Evolutionary conservation across 1,140 invertebrate genomes (phyloP).

Genomic region (Euschistus heros): DNA sequence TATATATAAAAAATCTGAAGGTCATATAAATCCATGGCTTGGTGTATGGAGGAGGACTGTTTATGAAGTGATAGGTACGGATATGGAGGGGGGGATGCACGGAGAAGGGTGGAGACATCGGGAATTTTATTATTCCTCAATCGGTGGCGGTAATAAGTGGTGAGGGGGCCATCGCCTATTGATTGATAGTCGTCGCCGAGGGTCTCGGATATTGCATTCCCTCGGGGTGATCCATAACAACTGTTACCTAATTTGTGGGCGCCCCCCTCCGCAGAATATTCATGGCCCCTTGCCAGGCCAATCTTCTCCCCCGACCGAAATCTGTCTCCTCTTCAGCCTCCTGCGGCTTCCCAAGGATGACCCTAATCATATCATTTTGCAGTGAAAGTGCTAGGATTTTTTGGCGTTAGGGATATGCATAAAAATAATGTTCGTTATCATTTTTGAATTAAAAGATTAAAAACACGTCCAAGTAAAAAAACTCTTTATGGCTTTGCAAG

Average conservation of each 20-base stretch:
- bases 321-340: background rate
- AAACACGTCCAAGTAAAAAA: too few relatives aligned
- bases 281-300: background rate
- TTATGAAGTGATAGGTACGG: background rate
- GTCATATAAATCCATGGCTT: too few relatives aligned
- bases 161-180: background rate
- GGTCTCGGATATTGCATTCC: background rate
- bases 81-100: background rate
- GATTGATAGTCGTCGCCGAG: background rate
- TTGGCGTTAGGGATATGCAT: too few relatives aligned
- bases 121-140: slow-evolving; percentile 15
- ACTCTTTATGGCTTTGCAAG: too few relatives aligned
- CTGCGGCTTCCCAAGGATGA: background rate
- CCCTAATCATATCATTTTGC: too few relatives aligned
- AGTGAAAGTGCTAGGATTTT: too few relatives aligned
- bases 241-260: slow-evolving; percentile 15
- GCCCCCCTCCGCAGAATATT: slow-evolving; percentile 5
- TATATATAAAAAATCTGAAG: too few relatives aligned
- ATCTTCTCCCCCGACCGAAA: background rate
- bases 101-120: background rate
- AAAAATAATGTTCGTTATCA: too few relatives aligned
- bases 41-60: too few relatives aligned
- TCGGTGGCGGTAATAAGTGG: background rate
- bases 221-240: slow-evolving; percentile 12
- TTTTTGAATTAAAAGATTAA: too few relatives aligned